Evolutionary conservation across 2,888 invertebrate species (phyloP).

Genomic region (Osmoderma eremita): DNA sequence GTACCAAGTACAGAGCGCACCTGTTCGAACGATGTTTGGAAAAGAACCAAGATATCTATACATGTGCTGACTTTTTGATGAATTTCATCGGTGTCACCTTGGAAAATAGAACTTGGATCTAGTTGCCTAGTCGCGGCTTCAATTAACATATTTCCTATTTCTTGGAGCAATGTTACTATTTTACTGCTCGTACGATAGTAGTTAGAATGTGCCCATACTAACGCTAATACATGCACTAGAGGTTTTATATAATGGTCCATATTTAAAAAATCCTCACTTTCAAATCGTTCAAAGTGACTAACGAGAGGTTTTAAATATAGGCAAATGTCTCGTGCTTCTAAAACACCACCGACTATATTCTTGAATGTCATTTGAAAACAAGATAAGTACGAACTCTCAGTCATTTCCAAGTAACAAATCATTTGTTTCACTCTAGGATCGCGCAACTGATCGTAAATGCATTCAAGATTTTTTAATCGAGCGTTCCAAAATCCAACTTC

Average conservation of each 20-base stretch:
- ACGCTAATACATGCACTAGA: slow-evolving; percentile 81
- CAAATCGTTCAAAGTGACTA: slow-evolving; percentile 76
- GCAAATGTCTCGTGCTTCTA: slow-evolving; percentile 86
- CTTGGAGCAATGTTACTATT: slow-evolving; percentile 77
- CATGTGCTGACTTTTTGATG: slow-evolving; percentile 54
- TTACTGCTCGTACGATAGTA: slow-evolving; percentile 64
- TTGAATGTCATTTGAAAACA: slow-evolving; percentile 83
- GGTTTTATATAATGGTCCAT: slow-evolving; percentile 70
- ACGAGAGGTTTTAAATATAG: slow-evolving; percentile 80
- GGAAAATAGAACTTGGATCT: slow-evolving; percentile 84
- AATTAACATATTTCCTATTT: slow-evolving; percentile 85
- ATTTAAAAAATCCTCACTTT: slow-evolving; percentile 76
- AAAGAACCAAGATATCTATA: slow-evolving; percentile 55
- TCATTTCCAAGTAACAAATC: slow-evolving; percentile 75
- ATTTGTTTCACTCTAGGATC: slow-evolving; percentile 85
- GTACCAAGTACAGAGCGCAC: slow-evolving; percentile 63
- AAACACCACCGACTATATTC: slow-evolving; percentile 80
- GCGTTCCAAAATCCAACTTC: slow-evolving; percentile 85
- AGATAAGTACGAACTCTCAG: slow-evolving; percentile 81
- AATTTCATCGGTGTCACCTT: slow-evolving; percentile 74
- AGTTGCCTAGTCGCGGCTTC: slow-evolving; percentile 76
- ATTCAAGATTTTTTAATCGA: slow-evolving; percentile 83
- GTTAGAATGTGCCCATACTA: slow-evolving; percentile 86
- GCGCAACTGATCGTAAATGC: slow-evolving; percentile 86
- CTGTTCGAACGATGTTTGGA: slow-evolving; percentile 63